Evolutionary conservation across 2,113 vertebrate species (phyloP), one percentile per base, ranked within the genome.

Genomic region (Paracanthobrama guichenoti): DNA sequence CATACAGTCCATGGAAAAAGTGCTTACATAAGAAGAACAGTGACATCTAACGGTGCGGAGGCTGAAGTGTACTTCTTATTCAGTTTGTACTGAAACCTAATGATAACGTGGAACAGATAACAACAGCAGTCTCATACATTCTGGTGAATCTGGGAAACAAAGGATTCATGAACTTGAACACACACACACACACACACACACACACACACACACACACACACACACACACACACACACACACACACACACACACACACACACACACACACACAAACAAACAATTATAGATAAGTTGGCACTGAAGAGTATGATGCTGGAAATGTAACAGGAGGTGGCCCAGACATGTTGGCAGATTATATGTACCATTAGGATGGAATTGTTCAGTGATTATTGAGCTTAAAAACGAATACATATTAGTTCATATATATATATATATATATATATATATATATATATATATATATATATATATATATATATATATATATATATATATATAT

Each of bases 1-100:
- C 96, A 77, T 89, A 62, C 89, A 93, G 92, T 82, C 89, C 92
- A 71, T 95, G 95, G 93, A 86, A 88, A 83, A 92, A 88, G 87
- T 95, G 94, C 57, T 86, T 93, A 31, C 89, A 91, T 77, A 91
- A 87, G 42, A 91, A 89, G 50, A 86, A 91, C 84, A 83, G 86
- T 86, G 79, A 84, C 79, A 86, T 44, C 88, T 93, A 93, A 91
- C 89, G 88, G 85, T 57, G 55, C 0, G 44, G 81, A 86, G 81
- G 86, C 12, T 75, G 66, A 12, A 72, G 59, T 82, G 78, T 84
- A 80, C 83, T 88, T 89, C 42, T 53, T 8, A 50, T 88, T 48
- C n/a, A 73, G 66, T 11, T 62, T 64, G 2, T 55, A 59, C 53
- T 69, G 20, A 60, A 24, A 28, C 71, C n/a, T 76, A 1, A 12